Evolutionary conservation across 2,888 invertebrate species (phyloP).

Genomic region (Nymphalis c-album): DNA sequence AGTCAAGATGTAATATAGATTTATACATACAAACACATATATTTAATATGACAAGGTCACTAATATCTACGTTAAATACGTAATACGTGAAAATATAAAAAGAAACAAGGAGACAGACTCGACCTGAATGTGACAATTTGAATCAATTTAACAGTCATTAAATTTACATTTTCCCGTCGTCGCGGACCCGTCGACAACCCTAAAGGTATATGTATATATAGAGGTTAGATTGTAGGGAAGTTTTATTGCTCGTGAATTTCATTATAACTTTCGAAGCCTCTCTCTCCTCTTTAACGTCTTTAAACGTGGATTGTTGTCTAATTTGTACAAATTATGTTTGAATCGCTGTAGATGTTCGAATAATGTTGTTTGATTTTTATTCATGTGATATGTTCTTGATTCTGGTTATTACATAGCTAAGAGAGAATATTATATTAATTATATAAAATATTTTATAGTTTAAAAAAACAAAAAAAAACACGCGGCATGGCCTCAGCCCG

Average conservation of each 20-base stretch:
- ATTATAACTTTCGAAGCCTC: conserved; percentile 76
- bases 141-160: conserved; percentile 38
- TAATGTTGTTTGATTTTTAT: conserved; percentile 1
- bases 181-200: conserved; percentile 50
- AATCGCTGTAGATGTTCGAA: conserved; percentile 2
- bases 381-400: not conserved
- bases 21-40: not conserved
- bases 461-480: too few relatives aligned
- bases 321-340: conserved; percentile 72
- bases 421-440: too few relatives aligned
- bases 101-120: conserved; percentile 9
- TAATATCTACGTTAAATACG: not conserved
- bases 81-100: not conserved
- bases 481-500: too few relatives aligned
- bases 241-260: conserved; percentile 81
- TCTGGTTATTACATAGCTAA: not conserved
- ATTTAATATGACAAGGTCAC: not conserved
- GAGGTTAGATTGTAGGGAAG: conserved; percentile 78
- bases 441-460: too few relatives aligned
- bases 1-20: too few relatives aligned
- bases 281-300: conserved; percentile 66
- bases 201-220: conserved; percentile 69
- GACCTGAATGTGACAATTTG: conserved; percentile 26
- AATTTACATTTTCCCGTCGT: conserved; percentile 40
- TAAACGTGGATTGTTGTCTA: conserved; percentile 77